Conservation (phyloP, 2,888 invertebrate genomes). For the Eugnorisma glareosa region DNA sequence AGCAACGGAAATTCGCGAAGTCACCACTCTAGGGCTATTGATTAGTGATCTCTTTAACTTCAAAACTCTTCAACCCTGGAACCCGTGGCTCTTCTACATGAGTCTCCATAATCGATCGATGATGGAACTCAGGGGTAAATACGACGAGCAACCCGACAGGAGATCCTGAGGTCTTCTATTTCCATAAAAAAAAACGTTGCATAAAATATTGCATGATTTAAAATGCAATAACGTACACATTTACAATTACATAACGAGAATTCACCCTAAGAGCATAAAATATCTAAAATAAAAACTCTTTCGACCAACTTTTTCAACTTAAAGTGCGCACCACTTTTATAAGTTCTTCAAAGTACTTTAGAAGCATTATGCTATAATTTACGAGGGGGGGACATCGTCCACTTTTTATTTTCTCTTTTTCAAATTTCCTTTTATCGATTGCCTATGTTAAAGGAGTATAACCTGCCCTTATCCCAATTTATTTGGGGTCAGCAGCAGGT, state of each 20-base stretch:
- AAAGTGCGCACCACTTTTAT: constrained; percentile 22
- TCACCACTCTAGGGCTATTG: too few relatives aligned
- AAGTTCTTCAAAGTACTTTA: constrained; percentile 24
- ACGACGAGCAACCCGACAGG: neutral
- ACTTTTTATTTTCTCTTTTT: neutral
- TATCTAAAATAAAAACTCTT: constrained; percentile 23
- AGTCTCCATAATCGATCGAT: neutral
- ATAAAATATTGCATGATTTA: neutral
- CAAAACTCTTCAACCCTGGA: neutral
- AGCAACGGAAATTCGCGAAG: neutral
- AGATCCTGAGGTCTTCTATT: neutral
- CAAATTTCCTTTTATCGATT: neutral
- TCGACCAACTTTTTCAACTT: constrained; percentile 22
- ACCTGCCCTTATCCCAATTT: neutral
- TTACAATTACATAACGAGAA: neutral
- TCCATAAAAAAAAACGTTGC: neutral
- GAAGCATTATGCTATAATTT: constrained; percentile 34
- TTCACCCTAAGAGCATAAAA: neutral
- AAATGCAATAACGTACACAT: too few relatives aligned
- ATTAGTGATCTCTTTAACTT: neutral
- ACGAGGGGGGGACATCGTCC: neutral
- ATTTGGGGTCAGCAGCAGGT: neutral
- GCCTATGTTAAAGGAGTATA: neutral
- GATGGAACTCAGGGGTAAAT: too few relatives aligned
- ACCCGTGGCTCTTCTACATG: neutral